phyloP scores from a whole-genome alignment of 2,797 vertebrate genomes.

The Setipinna tenuifilis region DNA sequence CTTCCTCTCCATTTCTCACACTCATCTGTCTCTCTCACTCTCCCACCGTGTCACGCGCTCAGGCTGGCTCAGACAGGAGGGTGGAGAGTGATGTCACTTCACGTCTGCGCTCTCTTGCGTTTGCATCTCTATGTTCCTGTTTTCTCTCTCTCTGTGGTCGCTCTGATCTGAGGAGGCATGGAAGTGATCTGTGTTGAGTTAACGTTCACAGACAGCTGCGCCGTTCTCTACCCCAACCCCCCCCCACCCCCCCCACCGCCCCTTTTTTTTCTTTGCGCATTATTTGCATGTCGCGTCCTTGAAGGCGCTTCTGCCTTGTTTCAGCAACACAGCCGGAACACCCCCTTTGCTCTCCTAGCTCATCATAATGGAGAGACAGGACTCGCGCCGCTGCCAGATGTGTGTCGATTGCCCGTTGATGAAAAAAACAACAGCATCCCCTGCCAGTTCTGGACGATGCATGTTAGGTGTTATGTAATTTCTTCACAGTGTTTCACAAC shows the following conservation, averaged over 20 bases:
- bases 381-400: not conserved
- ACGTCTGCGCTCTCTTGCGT: not conserved
- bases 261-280: too few species aligned
- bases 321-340: conserved; percentile 7
- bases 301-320: not conserved
- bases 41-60: not conserved
- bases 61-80: conserved; percentile 7
- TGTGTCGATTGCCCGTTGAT: not conserved
- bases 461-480: not conserved
- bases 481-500: not conserved
- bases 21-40: conserved; percentile 36
- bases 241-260: not conserved
- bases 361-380: not conserved
- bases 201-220: conserved; percentile 44
- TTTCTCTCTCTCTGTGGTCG: conserved; percentile 24
- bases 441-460: not conserved
- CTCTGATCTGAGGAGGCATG: conserved; percentile 37
- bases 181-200: conserved; percentile 54
- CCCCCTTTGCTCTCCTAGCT: not conserved
- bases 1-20: conserved; percentile 32
- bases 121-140: conserved; percentile 8
- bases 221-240: not conserved
- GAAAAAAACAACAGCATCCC: not conserved
- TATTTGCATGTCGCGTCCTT: not conserved
- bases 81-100: conserved; percentile 18